Base-by-base conservation (phyloP, 92 coral and sea anemone genomes). In the Siderastrea radians region DNA sequence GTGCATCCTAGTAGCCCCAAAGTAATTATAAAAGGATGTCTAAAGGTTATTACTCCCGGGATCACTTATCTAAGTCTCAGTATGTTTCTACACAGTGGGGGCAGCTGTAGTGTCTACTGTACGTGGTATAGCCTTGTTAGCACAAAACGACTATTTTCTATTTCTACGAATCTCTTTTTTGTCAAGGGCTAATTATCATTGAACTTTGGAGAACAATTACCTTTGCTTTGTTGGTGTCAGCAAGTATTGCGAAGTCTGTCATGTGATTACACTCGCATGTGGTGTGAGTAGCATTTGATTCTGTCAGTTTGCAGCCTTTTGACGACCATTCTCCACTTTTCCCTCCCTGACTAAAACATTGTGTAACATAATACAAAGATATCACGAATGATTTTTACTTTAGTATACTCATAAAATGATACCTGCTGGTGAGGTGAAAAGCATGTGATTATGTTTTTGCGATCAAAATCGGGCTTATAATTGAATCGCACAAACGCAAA, bases 261-360 rank as follows among this genome's bases (percentile, higher is more conserved):
- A 98, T 94, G 79, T 98, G 99, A 15, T 86, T 79, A 71, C 99
- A 98, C 81, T 89, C 95, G 49, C 99, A 98, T 19, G 90, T 93
- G 3, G 98, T 91, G 88, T 98, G 98, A 44, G 99, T 92, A 49
- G 84, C 87, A 74, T 95, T 95, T 19, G 98, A 94, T 48, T 84
- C 82, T 5, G 79, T 86, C 61, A 94, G 80, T 54, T 75, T 81
- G 68, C 99, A 98, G 47, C 98, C 99, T 53, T 91, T 73, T 44
- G 92, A 66, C 4, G 99, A 95, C 98, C 98, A 95, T 70, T 79
- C 81, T 2, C 96, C 94, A 9, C 80, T 70, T 13, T 48, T 49
- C 11, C 14, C 8, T 44, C 69, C 78, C 48, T 48, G 69, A 43
- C 93, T 59, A 8, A 43, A 84, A 84, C 64, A 26, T 65, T 17